Evolutionary conservation across 2,113 vertebrate genomes (phyloP).

Genomic region (Sander vitreus): DNA sequence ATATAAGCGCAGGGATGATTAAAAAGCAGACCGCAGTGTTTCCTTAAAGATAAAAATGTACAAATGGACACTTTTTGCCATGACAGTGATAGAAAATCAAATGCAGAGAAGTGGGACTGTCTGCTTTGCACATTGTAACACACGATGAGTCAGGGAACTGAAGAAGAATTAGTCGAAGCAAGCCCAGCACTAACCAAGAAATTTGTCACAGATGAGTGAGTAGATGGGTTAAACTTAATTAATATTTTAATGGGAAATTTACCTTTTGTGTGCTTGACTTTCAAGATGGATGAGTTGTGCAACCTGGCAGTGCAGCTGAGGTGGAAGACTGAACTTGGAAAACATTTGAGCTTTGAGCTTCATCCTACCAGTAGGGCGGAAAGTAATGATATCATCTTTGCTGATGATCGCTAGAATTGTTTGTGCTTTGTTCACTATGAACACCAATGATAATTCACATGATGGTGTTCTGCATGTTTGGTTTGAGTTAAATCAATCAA

Average conservation of each 20-base stretch:
- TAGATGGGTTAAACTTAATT: constrained; percentile 72
- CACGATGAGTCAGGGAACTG: constrained; percentile 55
- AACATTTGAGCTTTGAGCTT: not conserved
- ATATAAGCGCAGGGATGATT: constrained; percentile 1
- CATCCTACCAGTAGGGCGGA: not conserved
- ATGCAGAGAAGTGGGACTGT: constrained; percentile 8
- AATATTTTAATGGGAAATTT: constrained; percentile 66
- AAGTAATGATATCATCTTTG: not conserved
- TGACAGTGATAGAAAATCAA: constrained; percentile 26
- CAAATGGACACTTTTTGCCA: not conserved
- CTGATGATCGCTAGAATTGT: not conserved
- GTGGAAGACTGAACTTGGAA: not conserved
- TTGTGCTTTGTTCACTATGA: not conserved
- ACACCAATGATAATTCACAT: not conserved
- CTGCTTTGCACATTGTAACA: constrained; percentile 29
- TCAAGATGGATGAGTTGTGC: constrained; percentile 63
- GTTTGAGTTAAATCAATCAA: no score
- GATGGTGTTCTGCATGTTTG: no score
- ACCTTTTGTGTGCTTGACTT: constrained; percentile 60
- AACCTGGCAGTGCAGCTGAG: constrained; percentile 25
- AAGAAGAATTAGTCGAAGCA: constrained; percentile 19
- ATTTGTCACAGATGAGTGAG: constrained; percentile 73
- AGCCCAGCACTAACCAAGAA: constrained; percentile 46
- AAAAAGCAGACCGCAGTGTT: constrained; percentile 13
- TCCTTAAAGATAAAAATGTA: constrained; percentile 4